Evolutionary conservation across 2,113 vertebrate species (phyloP).

Genomic region (Jacana jacana): DNA sequence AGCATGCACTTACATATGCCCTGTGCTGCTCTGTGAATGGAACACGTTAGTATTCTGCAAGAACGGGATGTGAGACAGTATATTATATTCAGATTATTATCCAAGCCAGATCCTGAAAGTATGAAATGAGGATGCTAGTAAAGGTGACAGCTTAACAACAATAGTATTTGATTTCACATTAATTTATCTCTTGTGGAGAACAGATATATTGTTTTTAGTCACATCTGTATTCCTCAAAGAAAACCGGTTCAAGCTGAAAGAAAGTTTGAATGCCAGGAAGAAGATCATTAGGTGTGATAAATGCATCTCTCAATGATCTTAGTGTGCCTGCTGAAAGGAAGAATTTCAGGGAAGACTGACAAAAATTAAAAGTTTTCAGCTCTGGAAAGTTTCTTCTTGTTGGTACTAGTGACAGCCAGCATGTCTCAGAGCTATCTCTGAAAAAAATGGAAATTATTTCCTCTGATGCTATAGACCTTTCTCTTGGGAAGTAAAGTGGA

Average conservation of each 20-base stretch:
- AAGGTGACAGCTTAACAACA: conserved; percentile 46
- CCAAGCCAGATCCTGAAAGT: not conserved
- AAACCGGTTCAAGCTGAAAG: not conserved
- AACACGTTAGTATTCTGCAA: not conserved
- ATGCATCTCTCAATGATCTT: not conserved
- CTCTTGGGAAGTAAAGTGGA: not conserved
- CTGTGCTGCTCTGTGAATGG: not conserved
- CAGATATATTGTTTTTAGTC: conserved; percentile 5
- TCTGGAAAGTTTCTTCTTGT: not conserved
- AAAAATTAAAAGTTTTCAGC: conserved; percentile 1
- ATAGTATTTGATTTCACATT: conserved; percentile 43
- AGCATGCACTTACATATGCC: not conserved
- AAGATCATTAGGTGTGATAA: not conserved
- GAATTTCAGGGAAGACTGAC: not conserved
- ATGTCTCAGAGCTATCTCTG: not conserved
- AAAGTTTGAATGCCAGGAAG: not conserved
- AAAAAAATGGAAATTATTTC: not conserved
- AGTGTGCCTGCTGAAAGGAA: not conserved
- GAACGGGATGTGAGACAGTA: not conserved
- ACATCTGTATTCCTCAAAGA: conserved; percentile 33
- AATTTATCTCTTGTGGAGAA: conserved; percentile 34
- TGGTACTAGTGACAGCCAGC: not conserved
- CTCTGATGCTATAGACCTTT: not conserved
- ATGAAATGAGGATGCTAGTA: conserved; percentile 11
- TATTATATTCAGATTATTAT: not conserved